These are phyloP conservation scores for Calliphora vomitoria DNA, from an alignment of 2,888 invertebrate species.

Conservation along the genomic window DNA sequence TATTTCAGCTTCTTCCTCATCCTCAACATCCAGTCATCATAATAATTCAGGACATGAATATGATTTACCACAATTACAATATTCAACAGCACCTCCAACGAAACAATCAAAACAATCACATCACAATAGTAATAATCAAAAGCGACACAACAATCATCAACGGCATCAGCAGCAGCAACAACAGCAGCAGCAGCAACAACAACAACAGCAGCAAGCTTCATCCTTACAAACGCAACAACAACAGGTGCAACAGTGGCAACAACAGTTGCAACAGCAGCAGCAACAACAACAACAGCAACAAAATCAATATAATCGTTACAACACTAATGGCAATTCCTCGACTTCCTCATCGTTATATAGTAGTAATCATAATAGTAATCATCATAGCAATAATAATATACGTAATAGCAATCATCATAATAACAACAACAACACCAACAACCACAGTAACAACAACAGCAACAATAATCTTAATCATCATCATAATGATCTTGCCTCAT, in stretches of 20 bases:
- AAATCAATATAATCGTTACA: slow-evolving; percentile 73
- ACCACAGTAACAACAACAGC: slow-evolving; percentile 69
- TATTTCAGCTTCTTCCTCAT: slow-evolving; percentile 77
- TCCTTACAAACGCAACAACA: slow-evolving; percentile 75
- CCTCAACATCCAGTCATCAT: slow-evolving; percentile 78
- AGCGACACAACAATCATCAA: slow-evolving; percentile 77
- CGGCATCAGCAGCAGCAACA: slow-evolving; percentile 78
- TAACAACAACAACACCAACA: slow-evolving; percentile 44
- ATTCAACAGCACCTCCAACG: slow-evolving; percentile 76
- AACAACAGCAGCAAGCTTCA: slow-evolving; percentile 74
- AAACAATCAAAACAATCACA: slow-evolving; percentile 79
- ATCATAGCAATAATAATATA: slow-evolving; percentile 74
- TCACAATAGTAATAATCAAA: slow-evolving; percentile 76
- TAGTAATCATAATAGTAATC: slow-evolving; percentile 70
- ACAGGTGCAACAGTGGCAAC: slow-evolving; percentile 75
- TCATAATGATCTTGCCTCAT: slow-evolving; percentile 77
- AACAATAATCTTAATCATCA: slow-evolving; percentile 36
- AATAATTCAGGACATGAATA: slow-evolving; percentile 77
- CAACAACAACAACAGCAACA: slow-evolving; percentile 75
- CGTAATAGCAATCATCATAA: slow-evolving; percentile 75
- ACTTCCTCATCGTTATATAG: slow-evolving; percentile 73
- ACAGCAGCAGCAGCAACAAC: slow-evolving; percentile 77
- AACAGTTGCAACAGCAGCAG: slow-evolving; percentile 72
- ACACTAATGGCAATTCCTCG: slow-evolving; percentile 71
- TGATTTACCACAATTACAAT: slow-evolving; percentile 75